Percentiles rank a stretch among this genome's conserved stretches.
phyloP scores from a whole-genome alignment of 1,140 invertebrate genomes.

The Aphelenchoides avenae region DNA sequence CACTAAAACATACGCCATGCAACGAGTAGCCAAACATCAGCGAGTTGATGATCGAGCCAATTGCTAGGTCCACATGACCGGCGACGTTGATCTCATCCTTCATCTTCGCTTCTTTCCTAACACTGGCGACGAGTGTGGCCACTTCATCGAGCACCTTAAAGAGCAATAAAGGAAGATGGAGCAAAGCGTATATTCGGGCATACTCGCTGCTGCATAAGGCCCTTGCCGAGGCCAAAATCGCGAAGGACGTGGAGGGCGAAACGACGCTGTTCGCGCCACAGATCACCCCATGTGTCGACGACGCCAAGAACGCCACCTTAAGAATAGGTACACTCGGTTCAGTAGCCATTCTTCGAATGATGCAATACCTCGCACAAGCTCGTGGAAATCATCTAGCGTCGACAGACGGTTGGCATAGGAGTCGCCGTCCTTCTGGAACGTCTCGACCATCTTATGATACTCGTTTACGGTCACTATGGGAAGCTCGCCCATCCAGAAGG shows the following conservation, averaged over 20 bases:
- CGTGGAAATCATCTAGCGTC: too few relatives aligned
- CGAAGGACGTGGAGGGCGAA: constrained; percentile 71
- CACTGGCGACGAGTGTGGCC: too few relatives aligned
- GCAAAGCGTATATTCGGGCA: constrained; percentile 50
- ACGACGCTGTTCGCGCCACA: constrained; percentile 77
- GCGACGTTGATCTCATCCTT: not conserved
- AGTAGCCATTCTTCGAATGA: too few relatives aligned
- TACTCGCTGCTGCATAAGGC: constrained; percentile 69
- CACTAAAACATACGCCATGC: constrained; percentile 2
- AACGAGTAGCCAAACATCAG: constrained; percentile 11
- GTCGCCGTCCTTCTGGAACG: constrained; percentile 25
- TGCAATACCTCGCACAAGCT: too few relatives aligned
- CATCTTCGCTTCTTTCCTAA: too few relatives aligned
- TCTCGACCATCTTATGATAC: constrained; percentile 19
- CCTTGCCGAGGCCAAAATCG: constrained; percentile 71
- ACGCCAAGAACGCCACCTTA: constrained; percentile 5
- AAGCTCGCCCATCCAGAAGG: too few relatives aligned
- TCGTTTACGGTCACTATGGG: too few relatives aligned
- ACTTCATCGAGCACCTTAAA: constrained; percentile 9
- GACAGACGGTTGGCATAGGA: constrained; percentile 26
- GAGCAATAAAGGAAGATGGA: too few relatives aligned
- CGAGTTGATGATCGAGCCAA: constrained; percentile 3
- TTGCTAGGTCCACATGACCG: not conserved
- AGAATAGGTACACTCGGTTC: too few relatives aligned
- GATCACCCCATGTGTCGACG: constrained; percentile 67